Base-by-base conservation (phyloP, 2,888 invertebrate genomes). In the Andrena bucephala region DNA sequence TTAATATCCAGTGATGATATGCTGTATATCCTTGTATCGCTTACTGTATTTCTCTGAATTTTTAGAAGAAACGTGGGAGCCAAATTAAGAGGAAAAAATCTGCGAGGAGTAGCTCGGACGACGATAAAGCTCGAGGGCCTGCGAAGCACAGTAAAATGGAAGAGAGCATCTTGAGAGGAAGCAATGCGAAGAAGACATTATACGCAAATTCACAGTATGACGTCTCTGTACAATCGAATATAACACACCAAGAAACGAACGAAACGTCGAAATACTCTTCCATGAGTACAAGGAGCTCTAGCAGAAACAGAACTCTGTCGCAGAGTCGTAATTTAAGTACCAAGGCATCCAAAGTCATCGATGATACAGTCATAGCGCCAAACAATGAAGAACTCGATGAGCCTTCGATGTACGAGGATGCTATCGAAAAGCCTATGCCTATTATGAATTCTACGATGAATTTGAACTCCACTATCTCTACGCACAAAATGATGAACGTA, bases 371-470 rank as follows among this genome's bases (percentile, higher is more conserved):
- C 24, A 85, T 87, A 10, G 81, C 76, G 1, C 77, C 86, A 5
- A 83, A 71, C 42, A 60, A 33, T 0, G 89, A 91, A 20, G 87
- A 89, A 0, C 87, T 91, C 0, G 88, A 92, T 16, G 93, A 93
- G 7, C 77, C 82, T 3, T 93, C 94, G 0, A 83, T 93, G 81
- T 94, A 94, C 60, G 94, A 94, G 69, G 94, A 94, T 77, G 94
- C 94, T 1, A 85, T 93, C 48, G 91, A 89, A 3, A 94, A 92
- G 81, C 89, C 90, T 13, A 70, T 86, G 33, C 93, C 93, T 20
- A 88, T 92, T 16, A 90, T 93, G 91, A 93, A 92, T 83, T 94
- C 94, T 2, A 94, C 94, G 2, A 91, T 94, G 91, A 93, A 92
- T 73, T 78, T 90, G 1, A 92, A 91, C 75, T 72, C 84, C 8